A percentile compares a stretch with the other conserved stretches of the same genome.
Conservation (phyloP, 2,797 vertebrate species). For the Thunnus albacares region DNA sequence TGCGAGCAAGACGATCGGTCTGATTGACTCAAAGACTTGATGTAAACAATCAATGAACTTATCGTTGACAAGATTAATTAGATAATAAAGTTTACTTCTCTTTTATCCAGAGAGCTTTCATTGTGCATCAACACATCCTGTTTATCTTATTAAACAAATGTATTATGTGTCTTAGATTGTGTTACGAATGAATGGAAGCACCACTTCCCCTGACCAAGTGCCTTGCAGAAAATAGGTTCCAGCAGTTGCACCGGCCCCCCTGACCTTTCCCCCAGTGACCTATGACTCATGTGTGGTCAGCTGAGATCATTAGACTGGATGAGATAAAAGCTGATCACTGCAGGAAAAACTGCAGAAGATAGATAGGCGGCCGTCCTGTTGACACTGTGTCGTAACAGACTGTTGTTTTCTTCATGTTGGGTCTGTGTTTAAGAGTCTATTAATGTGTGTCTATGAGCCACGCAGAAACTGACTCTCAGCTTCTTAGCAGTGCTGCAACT, state of each 20-base stretch:
- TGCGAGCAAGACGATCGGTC: slow-evolving; percentile 1
- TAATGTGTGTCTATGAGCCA: no score
- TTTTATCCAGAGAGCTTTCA: no score
- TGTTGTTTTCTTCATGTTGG: background rate
- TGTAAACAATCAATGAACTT: slow-evolving; percentile 29
- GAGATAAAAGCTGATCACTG: slow-evolving; percentile 43
- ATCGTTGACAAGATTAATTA: slow-evolving; percentile 3
- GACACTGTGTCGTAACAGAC: background rate
- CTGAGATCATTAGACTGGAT: slow-evolving; percentile 40
- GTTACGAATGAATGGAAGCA: background rate
- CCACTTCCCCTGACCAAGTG: background rate
- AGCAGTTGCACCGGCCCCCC: background rate
- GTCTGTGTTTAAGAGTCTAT: background rate
- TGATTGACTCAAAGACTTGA: slow-evolving; percentile 25
- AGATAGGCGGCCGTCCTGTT: background rate
- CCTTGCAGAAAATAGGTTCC: background rate
- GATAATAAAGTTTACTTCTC: background rate
- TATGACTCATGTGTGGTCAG: slow-evolving; percentile 40
- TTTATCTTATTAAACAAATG: background rate
- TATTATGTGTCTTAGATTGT: background rate
- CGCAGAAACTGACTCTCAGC: background rate
- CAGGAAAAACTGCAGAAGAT: background rate
- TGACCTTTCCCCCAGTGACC: slow-evolving; percentile 70
- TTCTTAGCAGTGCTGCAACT: no score
- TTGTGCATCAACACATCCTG: background rate